Base-by-base conservation (phyloP, 2,797 vertebrate species). In the Cyclopterus lumpus region DNA sequence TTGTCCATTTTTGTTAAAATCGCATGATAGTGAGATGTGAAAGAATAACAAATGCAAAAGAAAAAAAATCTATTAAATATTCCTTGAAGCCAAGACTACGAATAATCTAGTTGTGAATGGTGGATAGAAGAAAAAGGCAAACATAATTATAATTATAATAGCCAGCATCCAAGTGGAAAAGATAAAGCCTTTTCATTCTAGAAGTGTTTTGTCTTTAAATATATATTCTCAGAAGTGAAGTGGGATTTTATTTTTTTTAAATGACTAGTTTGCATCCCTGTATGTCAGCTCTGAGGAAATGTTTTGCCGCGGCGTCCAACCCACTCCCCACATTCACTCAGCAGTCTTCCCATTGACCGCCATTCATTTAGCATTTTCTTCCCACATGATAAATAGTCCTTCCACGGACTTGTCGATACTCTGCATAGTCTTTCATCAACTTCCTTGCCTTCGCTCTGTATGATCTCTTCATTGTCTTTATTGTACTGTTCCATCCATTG, bases 261-360 rank as follows among this genome's bases (percentile, higher is more conserved):
- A 46, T 49, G 60, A 64, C 22, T 0, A 1, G 72, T 84, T 89
- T 88, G 84, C 84, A 88, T 81, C 84, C 73, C 82, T 79, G 84
- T 38, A 49, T 46, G 58, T 76, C 59, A 49, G 20, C 57, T 70
- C 77, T 69, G 57, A 67, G 51, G 71, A 22, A 48, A 36, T 8
- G 44, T 40, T 40, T 4, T 34, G 12, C 34, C 9, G 8, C 9
- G 6, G 34, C 36, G 36, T 36, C 36, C 34, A 2, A 36, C 15
- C 38, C 38, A 1, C 38, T 7, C 53, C 51, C 22, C 7, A 2
- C 60, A 24, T 48, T 77, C 65, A 9, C 55, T 65, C 30, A 71
- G 70, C 83, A 71, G 82, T 71, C 40, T 55, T 83, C 81, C 76
- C 71, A 76, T 0, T 58, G 71, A 86, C 82, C 5, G 40, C 83